phyloP scores from a whole-genome alignment of 2,113 vertebrate species.

The Chinchilla lanigera region DNA sequence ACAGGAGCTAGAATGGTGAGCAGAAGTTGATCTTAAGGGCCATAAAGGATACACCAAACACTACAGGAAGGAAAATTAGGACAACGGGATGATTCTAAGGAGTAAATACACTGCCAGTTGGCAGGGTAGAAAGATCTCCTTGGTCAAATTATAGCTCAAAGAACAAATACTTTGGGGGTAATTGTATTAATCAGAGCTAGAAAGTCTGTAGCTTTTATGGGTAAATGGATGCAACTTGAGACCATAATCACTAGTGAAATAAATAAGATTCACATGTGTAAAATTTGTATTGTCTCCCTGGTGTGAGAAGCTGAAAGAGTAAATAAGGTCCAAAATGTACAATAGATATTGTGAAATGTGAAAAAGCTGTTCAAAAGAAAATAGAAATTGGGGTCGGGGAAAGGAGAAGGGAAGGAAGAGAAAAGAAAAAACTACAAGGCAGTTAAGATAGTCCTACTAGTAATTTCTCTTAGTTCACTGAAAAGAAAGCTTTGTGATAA shows the following conservation, averaged over 20 bases:
- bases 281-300: not conserved
- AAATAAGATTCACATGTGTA: not conserved
- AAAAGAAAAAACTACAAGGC: not conserved
- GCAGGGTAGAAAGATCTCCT: not conserved
- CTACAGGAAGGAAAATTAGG: not conserved
- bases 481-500: not conserved
- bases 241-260: not conserved
- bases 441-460: not conserved
- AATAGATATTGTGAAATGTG: not conserved
- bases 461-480: not conserved
- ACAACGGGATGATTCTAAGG: not conserved
- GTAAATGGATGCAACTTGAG: not conserved
- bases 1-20: not conserved
- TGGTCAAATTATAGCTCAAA: constrained; percentile 1
- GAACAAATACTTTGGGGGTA: not conserved
- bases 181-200: not conserved
- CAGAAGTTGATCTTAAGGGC: not conserved
- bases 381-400: not conserved
- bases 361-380: not conserved
- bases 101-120: not conserved
- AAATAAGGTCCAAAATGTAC: not conserved
- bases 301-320: not conserved
- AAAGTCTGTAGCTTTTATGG: not conserved
- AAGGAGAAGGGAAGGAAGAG: not conserved
- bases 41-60: not conserved